Evolutionary conservation across 2,888 invertebrate species (phyloP).

Genomic region (Xylota segnis): DNA sequence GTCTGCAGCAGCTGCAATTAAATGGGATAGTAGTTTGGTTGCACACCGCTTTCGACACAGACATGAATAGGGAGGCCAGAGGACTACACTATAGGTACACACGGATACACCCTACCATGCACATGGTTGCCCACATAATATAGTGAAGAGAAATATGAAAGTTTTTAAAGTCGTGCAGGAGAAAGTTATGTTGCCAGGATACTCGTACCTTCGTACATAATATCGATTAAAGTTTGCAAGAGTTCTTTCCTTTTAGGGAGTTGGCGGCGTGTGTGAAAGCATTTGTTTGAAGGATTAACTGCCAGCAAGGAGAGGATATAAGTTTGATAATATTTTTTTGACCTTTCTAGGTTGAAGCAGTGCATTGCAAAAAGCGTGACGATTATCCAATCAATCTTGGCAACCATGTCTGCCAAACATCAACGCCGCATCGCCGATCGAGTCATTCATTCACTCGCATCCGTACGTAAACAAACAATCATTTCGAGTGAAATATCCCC

Average conservation of each 20-base stretch:
- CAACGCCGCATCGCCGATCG: constrained; percentile 1
- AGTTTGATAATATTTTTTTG: not conserved
- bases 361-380: not conserved
- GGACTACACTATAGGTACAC: not conserved
- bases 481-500: not conserved
- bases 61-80: constrained; percentile 18
- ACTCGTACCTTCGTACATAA: not conserved
- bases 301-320: not conserved
- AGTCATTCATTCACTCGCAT: not conserved
- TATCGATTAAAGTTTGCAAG: constrained; percentile 13
- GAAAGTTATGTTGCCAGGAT: constrained; percentile 21
- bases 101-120: not conserved
- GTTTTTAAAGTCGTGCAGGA: constrained; percentile 5
- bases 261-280: constrained; percentile 2
- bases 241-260: not conserved
- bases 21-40: constrained; percentile 4
- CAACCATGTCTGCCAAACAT: not conserved
- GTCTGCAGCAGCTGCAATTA: constrained; percentile 26
- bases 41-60: not conserved
- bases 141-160: constrained; percentile 8
- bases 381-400: not conserved
- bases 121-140: not conserved
- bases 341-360: too few relatives aligned
- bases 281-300: not conserved
- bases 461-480: constrained; percentile 23